Conservation (phyloP, 23 tunicate species). For the Ascidia mentula region DNA sequence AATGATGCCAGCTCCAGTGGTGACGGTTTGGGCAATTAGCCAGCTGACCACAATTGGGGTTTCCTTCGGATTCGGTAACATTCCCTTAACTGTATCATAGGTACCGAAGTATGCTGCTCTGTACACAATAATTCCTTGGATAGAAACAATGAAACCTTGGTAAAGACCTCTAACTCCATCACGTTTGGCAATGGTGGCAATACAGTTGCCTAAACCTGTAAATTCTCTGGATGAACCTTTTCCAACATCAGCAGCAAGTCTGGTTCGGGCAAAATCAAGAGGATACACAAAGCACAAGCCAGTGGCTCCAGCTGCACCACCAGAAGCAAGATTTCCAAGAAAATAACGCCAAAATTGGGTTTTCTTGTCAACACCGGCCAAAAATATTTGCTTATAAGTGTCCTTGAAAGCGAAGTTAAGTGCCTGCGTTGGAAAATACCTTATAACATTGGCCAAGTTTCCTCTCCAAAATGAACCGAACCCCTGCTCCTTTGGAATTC, state of each 20-base stretch:
- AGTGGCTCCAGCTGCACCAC: constrained; percentile 95
- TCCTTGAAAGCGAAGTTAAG: constrained; percentile 96
- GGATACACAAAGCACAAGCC: constrained; percentile 83
- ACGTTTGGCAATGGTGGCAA: constrained; percentile 23
- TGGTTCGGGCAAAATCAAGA: constrained; percentile 87
- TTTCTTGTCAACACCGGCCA: constrained; percentile 24
- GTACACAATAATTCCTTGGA: constrained; percentile 60
- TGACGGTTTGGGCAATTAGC: constrained; percentile 47
- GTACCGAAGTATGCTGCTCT: constrained; percentile 75
- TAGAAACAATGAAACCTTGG: constrained; percentile 58
- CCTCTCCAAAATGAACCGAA: constrained; percentile 87
- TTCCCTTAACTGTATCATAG: constrained; percentile 65
- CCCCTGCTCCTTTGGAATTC: constrained; percentile 86
- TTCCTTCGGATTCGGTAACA: constrained; percentile 23
- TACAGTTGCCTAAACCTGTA: constrained; percentile 44
- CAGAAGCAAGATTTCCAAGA: constrained; percentile 76
- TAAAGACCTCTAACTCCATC: constrained; percentile 51
- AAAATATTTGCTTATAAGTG: constrained; percentile 43
- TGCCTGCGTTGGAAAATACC: constrained; percentile 85
- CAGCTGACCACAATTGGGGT: constrained; percentile 44
- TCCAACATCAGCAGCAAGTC: constrained; percentile 69
- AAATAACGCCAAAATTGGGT: constrained; percentile 56
- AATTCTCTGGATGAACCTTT: constrained; percentile 45
- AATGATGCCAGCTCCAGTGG: constrained; percentile 70
- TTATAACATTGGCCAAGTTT: constrained; percentile 77